Base-by-base conservation (phyloP, 2,888 invertebrate species). In the Nymphalis urticae region DNA sequence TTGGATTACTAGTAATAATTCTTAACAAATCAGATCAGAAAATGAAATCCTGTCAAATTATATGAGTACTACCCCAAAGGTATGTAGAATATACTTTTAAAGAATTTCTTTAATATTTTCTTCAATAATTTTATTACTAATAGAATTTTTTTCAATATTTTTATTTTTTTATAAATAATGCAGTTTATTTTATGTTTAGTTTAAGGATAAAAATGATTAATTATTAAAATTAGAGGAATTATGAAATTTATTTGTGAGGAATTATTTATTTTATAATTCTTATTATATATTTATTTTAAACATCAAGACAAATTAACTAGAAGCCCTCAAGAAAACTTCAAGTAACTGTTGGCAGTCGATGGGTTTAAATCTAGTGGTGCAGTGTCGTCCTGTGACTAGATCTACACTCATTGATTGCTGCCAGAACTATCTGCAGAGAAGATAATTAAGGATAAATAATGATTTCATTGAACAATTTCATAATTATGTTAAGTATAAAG, bases 361-460 rank as follows among this genome's bases (percentile, higher is more conserved):
- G 97, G 94, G 95, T 95, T 94, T 94, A 94, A 94, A 93, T 96
- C 95, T 95, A 93, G 95, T 94, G 88, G 61, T 93, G 90, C 95
- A 94, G 94, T 94, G 79, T 72, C 80, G 75, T 85, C 75, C 87
- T 95, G 96, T 96, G 96, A 96, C 96, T 96, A 96, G 96, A 96
- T 96, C 96, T 96, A 96, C 96, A 96, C 96, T 96, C 96, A 96
- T 96, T 96, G 95, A 96, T 89, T 92, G 89, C 89, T 82, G 81
- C 80, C 75, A 86, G 87, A 85, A 76, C 78, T 76, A 78, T 75
- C 79, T 64, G 59, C 65, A 68, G 69, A 64, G 59, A 62, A 36
- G 51, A 67, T 24, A 54, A 62, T 36, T 62, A 56, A 66, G 21
- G n/a, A 60, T 3, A 42, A 50, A 48, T 59, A n/a, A 17, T 7